Percentiles rank a stretch among this genome's conserved stretches.
These are phyloP conservation scores for Acrossocheilus wenchowensis DNA, from an alignment of 2,797 vertebrate genomes.

Conservation along the genomic window DNA sequence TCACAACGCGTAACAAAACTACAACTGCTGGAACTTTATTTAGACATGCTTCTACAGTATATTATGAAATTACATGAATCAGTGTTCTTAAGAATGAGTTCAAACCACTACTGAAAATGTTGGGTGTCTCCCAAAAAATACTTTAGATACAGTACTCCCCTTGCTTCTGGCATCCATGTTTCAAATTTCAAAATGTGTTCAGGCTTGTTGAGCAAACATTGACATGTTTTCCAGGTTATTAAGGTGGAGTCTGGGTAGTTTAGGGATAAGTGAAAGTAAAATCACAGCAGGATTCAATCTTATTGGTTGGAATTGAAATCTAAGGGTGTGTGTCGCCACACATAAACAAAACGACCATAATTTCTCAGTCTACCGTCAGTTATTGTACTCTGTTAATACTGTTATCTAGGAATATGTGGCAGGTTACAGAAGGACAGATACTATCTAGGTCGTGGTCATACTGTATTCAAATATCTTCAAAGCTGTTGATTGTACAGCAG, in stretches of 20 bases:
- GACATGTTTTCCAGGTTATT: slow-evolving; percentile 48
- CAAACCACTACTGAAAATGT: background rate
- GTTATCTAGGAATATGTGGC: background rate
- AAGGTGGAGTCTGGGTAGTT: slow-evolving; percentile 34
- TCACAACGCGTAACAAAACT: background rate
- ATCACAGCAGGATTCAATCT: background rate
- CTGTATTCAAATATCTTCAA: background rate
- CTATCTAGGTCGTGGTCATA: background rate
- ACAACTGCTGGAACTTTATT: background rate
- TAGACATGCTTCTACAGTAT: background rate
- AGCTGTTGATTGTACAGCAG: background rate
- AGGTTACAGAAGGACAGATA: background rate
- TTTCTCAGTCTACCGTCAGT: background rate
- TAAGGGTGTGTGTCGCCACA: background rate
- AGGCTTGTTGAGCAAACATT: slow-evolving; percentile 59
- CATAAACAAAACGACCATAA: background rate
- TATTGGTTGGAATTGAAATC: slow-evolving; percentile 20
- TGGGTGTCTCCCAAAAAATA: background rate
- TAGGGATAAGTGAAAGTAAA: background rate
- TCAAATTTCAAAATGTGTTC: slow-evolving; percentile 27
- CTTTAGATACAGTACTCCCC: background rate
- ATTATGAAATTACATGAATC: background rate
- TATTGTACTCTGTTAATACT: background rate
- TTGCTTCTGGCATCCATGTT: background rate
- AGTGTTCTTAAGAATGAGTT: background rate